Conservation (phyloP, 1,140 invertebrate species). For the Holcopasites calliopsidis region DNA sequence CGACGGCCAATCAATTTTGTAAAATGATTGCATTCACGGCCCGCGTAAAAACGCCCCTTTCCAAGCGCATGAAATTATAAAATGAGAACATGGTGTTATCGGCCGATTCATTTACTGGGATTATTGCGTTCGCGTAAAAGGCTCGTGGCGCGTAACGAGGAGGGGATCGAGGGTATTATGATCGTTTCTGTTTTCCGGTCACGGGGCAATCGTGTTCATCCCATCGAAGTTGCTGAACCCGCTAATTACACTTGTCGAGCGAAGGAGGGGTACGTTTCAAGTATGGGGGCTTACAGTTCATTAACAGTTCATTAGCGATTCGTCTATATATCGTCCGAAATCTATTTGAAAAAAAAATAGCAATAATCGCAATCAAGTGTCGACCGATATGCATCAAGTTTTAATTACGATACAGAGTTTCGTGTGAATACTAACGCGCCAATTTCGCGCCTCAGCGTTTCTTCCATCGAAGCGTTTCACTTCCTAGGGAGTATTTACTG, state of each 20-base stretch:
- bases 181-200: conserved; percentile 4
- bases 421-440: too few species aligned
- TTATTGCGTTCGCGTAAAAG: not conserved
- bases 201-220: not conserved
- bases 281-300: not conserved
- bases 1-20: not conserved
- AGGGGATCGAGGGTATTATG: not conserved
- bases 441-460: too few species aligned
- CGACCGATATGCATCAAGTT: too few species aligned
- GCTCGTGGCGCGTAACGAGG: not conserved
- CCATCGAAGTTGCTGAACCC: not conserved
- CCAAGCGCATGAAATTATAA: not conserved
- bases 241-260: not conserved
- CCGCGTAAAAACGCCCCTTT: not conserved
- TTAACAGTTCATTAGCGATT: not conserved
- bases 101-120: not conserved
- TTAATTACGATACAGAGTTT: too few species aligned
- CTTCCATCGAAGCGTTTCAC: too few species aligned
- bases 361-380: too few species aligned
- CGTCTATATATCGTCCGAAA: too few species aligned
- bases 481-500: too few species aligned
- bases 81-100: not conserved
- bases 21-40: not conserved
- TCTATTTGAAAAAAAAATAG: too few species aligned
- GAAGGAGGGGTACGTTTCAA: not conserved